Conservation (phyloP, 2,113 vertebrate genomes). For the Epinephelus fuscoguttatus region DNA sequence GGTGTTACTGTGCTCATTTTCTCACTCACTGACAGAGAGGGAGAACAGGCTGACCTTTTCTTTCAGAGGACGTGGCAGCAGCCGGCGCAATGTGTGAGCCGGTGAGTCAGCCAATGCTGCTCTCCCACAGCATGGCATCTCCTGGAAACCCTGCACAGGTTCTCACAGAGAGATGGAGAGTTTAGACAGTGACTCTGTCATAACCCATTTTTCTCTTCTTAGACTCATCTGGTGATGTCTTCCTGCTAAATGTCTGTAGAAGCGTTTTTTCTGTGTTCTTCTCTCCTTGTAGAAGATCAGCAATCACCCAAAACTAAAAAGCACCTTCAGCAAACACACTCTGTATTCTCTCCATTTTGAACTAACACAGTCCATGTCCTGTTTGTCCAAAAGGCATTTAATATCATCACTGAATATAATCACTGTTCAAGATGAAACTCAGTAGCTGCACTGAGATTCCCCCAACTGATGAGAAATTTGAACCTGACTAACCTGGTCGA, state of each 20-base stretch:
- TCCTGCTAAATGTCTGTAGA: background rate
- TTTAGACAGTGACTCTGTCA: background rate
- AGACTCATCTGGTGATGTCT: background rate
- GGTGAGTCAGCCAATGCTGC: slow-evolving; percentile 66
- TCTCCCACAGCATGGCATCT: slow-evolving; percentile 34
- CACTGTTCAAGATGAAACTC: slow-evolving; percentile 1
- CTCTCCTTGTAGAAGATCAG: background rate
- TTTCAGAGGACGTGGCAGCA: slow-evolving; percentile 49
- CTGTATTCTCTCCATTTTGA: background rate
- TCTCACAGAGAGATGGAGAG: slow-evolving; percentile 41
- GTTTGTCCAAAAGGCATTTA: background rate
- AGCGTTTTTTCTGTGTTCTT: background rate
- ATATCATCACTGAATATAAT: slow-evolving; percentile 26
- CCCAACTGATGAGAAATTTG: background rate
- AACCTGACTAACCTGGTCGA: slow-evolving; percentile 27
- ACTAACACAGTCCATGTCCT: background rate
- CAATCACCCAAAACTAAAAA: background rate
- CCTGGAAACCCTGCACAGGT: slow-evolving; percentile 38
- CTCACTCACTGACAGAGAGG: slow-evolving; percentile 29
- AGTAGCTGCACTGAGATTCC: background rate
- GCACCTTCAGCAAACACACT: background rate
- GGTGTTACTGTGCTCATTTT: slow-evolving; percentile 23
- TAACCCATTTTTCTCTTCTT: slow-evolving; percentile 1
- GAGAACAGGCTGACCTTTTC: slow-evolving; percentile 61
- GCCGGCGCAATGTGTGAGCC: slow-evolving; percentile 30